Conservation (phyloP, 1,140 invertebrate species). For the Drosophila rufa region DNA sequence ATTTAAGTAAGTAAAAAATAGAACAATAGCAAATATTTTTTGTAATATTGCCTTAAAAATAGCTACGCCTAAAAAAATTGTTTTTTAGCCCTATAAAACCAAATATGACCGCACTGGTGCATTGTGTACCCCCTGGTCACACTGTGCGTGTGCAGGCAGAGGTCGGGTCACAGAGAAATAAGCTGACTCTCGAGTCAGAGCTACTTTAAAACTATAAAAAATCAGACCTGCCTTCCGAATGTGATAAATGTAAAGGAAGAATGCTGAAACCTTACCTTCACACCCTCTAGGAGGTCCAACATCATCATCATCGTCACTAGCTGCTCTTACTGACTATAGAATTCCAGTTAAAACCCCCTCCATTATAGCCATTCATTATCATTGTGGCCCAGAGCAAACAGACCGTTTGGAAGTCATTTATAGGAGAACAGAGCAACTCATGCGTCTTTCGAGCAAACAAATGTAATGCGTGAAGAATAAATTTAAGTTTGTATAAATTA, state of each 20-base stretch:
- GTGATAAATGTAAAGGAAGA: not conserved
- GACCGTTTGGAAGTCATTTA: constrained; percentile 23
- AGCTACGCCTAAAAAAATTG: no score
- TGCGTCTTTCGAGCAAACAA: constrained; percentile 33
- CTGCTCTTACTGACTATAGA: not conserved
- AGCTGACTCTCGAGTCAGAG: no score
- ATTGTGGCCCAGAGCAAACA: constrained; percentile 1
- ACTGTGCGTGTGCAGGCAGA: no score
- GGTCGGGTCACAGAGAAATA: no score
- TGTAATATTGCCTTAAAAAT: no score
- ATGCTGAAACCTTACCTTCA: not conserved
- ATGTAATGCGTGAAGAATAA: constrained; percentile 77
- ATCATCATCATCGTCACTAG: not conserved
- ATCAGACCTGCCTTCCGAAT: no score
- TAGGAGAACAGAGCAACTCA: constrained; percentile 9
- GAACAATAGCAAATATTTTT: no score
- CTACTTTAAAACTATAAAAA: no score
- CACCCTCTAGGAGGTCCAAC: not conserved
- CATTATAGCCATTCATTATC: constrained; percentile 16
- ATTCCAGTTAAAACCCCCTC: constrained; percentile 10
- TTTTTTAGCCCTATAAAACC: no score
- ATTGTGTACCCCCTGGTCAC: no score
- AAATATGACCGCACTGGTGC: no score
- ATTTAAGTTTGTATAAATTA: constrained; percentile 67
- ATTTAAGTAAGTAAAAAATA: no score